These are phyloP conservation scores for Dysmachus trigonus DNA, from an alignment of 2,888 invertebrate species.

Conservation along the genomic window DNA sequence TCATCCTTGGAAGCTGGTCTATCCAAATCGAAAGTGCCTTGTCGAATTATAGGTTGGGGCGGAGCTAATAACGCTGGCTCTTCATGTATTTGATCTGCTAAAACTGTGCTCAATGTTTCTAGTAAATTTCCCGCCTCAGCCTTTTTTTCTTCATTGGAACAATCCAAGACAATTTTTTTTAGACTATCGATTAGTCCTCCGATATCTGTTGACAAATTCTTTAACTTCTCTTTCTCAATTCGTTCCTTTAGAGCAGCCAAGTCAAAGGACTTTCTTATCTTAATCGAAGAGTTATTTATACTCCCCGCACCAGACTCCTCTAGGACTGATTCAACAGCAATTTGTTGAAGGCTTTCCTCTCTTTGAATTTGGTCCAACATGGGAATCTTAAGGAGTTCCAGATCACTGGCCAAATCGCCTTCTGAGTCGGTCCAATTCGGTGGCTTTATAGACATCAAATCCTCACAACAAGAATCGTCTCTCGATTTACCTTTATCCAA, in stretches of 20 bases:
- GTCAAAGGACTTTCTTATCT: conserved; percentile 3
- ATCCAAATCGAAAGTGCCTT: conserved; percentile 57
- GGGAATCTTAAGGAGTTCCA: conserved; percentile 45
- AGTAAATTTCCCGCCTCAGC: conserved; percentile 39
- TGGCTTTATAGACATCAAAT: conserved; percentile 46
- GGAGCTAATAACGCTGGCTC: background rate
- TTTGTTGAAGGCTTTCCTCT: background rate
- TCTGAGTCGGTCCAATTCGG: conserved; percentile 49
- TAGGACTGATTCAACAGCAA: background rate
- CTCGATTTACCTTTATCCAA: conserved; percentile 12
- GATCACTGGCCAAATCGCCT: conserved; percentile 46
- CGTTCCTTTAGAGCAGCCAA: conserved; percentile 45
- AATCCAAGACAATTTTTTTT: conserved; percentile 41
- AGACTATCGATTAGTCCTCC: conserved; percentile 29
- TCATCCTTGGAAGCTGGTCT: background rate
- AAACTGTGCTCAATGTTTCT: conserved; percentile 30
- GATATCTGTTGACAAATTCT: conserved; percentile 10
- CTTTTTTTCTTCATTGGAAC: conserved; percentile 35
- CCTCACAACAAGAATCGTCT: conserved; percentile 46
- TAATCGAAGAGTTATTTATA: background rate
- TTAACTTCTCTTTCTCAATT: conserved; percentile 32
- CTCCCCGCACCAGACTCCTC: background rate
- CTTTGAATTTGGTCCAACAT: conserved; percentile 30
- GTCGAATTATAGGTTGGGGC: conserved; percentile 53
- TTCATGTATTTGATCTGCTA: background rate